Evolutionary conservation across 2,888 invertebrate genomes (phyloP).

Genomic region (Tetropium fuscum): DNA sequence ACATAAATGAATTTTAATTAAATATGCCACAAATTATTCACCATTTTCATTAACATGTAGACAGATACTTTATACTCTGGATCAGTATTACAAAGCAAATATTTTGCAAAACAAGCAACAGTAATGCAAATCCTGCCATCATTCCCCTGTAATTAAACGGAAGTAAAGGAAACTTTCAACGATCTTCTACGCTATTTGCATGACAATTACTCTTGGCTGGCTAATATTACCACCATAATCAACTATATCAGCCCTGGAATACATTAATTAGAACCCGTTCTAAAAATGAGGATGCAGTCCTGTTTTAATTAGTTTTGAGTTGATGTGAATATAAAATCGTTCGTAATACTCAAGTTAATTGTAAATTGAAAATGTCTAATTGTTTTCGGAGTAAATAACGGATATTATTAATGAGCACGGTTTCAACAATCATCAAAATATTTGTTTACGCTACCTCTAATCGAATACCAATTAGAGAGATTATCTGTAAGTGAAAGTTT

Average conservation of each 20-base stretch:
- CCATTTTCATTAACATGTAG: neutral
- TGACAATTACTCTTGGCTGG: slow-evolving; percentile 19
- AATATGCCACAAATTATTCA: neutral
- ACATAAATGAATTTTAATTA: too few relatives aligned
- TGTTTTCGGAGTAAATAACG: too few relatives aligned
- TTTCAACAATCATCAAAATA: too few relatives aligned
- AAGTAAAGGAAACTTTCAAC: slow-evolving; percentile 22
- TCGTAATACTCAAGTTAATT: too few relatives aligned
- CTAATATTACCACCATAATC: slow-evolving; percentile 18
- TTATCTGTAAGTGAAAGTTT: too few relatives aligned
- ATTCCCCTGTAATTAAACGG: slow-evolving; percentile 14
- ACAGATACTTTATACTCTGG: neutral
- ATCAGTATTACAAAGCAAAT: slow-evolving; percentile 20
- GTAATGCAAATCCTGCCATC: slow-evolving; percentile 18
- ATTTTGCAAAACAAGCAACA: slow-evolving; percentile 3
- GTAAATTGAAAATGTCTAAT: too few relatives aligned
- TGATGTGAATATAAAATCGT: too few relatives aligned
- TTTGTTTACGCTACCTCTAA: too few relatives aligned
- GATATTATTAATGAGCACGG: too few relatives aligned
- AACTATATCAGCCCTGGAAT: slow-evolving; percentile 10
- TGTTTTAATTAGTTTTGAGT: slow-evolving; percentile 1
- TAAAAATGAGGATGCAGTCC: neutral
- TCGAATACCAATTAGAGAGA: too few relatives aligned
- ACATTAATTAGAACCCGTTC: slow-evolving; percentile 2
- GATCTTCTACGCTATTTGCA: slow-evolving; percentile 20